These are phyloP conservation scores for Platyrinchus mystaceus DNA, from an alignment of 2,797 vertebrate genomes.

Conservation along the genomic window DNA sequence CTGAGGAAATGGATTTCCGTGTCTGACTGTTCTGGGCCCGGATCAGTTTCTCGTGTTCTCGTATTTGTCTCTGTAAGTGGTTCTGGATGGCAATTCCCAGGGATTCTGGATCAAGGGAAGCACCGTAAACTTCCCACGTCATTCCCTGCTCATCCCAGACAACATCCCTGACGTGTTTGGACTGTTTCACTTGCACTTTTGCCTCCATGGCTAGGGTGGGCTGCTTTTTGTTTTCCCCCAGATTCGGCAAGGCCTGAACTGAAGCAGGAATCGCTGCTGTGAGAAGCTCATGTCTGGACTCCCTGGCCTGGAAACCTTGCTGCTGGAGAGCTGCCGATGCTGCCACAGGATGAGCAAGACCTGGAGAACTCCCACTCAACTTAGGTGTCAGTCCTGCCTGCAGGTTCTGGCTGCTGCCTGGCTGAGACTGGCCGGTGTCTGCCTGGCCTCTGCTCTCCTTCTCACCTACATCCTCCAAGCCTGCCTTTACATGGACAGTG, in stretches of 20 bases:
- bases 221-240: conserved; percentile 68
- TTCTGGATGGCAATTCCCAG: conserved; percentile 97
- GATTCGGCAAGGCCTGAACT: conserved; percentile 44
- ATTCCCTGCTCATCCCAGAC: conserved; percentile 98
- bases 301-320: conserved; percentile 41
- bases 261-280: conserved; percentile 27
- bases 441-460: neutral
- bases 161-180: conserved; percentile 86
- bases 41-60: conserved; percentile 92
- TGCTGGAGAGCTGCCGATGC: conserved; percentile 38
- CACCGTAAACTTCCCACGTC: conserved; percentile 99
- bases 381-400: neutral
- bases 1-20: conserved; percentile 87
- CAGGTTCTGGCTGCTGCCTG: neutral
- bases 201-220: conserved; percentile 16
- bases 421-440: neutral
- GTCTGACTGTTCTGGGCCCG: conserved; percentile 76
- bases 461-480: neutral
- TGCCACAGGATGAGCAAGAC: neutral
- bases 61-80: conserved; percentile 96
- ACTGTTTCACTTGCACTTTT: conserved; percentile 68
- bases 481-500: accelerated
- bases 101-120: conserved; percentile 92
- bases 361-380: conserved; percentile 11
- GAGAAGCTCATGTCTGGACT: conserved; percentile 47